These are phyloP conservation scores for Urocolius indicus DNA, from an alignment of 2,113 vertebrate species.

Conservation along the genomic window DNA sequence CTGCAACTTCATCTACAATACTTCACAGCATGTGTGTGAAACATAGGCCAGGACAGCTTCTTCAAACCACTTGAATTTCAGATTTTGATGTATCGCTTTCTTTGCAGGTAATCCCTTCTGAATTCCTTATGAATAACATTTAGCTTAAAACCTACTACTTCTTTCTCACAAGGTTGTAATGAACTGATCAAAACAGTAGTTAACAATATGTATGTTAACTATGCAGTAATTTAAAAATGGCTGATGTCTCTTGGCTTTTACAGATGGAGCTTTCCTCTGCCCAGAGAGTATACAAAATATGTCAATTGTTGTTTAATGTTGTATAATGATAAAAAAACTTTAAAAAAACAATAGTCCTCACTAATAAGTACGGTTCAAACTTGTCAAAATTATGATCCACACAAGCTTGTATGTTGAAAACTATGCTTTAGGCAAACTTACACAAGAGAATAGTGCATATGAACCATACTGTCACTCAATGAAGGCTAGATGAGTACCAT, in stretches of 20 bases:
- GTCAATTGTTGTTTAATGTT: neutral
- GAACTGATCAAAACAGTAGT: neutral
- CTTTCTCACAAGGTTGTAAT: neutral
- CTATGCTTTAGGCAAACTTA: neutral
- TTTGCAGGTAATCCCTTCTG: neutral
- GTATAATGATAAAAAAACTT: neutral
- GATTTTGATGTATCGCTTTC: neutral
- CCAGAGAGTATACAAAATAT: neutral
- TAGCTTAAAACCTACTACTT: neutral
- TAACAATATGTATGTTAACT: neutral
- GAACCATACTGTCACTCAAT: neutral
- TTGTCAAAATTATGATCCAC: neutral
- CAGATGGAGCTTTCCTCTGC: neutral
- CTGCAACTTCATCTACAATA: neutral
- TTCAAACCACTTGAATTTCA: neutral
- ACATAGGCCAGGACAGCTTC: neutral
- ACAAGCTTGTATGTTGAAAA: neutral
- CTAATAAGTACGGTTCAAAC: neutral
- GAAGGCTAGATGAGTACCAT: neutral
- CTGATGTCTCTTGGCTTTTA: neutral
- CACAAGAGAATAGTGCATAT: neutral
- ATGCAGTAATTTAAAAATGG: neutral
- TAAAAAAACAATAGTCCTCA: neutral
- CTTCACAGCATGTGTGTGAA: neutral
- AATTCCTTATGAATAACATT: neutral